Evolutionary conservation across 2,113 vertebrate genomes (phyloP).

Genomic region (Rhinoderma darwinii): DNA sequence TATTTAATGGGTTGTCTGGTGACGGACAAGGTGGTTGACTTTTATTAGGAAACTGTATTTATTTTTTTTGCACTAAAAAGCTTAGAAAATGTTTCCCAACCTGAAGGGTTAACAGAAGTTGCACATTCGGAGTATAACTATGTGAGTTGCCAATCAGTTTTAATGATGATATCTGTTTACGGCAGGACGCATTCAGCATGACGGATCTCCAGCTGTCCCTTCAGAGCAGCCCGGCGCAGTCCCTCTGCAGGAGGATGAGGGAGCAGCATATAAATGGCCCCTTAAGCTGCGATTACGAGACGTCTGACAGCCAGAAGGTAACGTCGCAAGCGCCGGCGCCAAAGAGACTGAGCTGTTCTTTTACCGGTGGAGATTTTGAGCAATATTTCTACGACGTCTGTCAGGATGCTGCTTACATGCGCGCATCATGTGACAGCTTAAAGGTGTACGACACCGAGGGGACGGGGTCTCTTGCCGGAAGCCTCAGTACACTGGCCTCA

Average conservation of each 20-base stretch:
- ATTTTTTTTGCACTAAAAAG: neutral
- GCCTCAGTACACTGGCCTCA: constrained; percentile 82
- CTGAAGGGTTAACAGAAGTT: neutral
- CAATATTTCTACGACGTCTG: constrained; percentile 78
- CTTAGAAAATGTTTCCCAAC: too few species aligned
- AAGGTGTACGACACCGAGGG: constrained; percentile 84
- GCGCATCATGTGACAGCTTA: constrained; percentile 75
- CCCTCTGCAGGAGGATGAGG: constrained; percentile 71
- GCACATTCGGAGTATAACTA: neutral
- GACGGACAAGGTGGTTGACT: too few species aligned
- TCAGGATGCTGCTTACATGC: constrained; percentile 73
- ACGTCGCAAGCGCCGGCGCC: neutral
- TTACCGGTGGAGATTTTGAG: constrained; percentile 74
- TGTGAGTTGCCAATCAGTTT: rapidly evolving
- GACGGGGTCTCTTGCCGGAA: constrained; percentile 75
- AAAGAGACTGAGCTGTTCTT: constrained; percentile 69
- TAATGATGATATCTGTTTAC: constrained; percentile 52
- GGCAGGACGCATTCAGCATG: constrained; percentile 85
- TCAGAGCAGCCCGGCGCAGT: constrained; percentile 79
- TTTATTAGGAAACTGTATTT: too few species aligned
- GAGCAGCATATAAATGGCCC: constrained; percentile 47
- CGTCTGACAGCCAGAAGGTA: neutral
- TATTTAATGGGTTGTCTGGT: too few species aligned
- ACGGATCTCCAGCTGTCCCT: constrained; percentile 87
- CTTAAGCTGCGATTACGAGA: neutral